These are phyloP conservation scores for Amazona guildingii DNA, from an alignment of 2,113 vertebrate genomes.

Conservation along the genomic window DNA sequence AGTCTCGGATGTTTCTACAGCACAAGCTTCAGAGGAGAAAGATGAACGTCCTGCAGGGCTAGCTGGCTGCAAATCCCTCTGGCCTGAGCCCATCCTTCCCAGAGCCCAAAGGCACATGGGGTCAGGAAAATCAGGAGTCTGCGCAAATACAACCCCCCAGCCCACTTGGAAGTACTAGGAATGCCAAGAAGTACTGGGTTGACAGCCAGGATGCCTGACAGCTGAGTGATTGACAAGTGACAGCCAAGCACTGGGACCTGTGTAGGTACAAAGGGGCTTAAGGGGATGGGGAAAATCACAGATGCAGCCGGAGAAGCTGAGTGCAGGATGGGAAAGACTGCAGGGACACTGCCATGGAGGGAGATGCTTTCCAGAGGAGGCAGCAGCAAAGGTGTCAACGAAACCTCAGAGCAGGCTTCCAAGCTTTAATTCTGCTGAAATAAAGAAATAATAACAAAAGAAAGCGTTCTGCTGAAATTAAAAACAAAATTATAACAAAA, in stretches of 20 bases:
- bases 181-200: not conserved
- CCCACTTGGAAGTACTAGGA: not conserved
- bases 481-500: not conserved
- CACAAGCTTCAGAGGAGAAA: not conserved
- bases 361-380: not conserved
- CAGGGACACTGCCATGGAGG: not conserved
- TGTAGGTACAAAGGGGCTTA: not conserved
- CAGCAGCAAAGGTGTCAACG: not conserved
- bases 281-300: not conserved
- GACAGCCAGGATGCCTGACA: not conserved
- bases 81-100: not conserved
- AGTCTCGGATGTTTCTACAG: not conserved
- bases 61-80: not conserved
- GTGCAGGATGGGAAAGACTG: rapidly evolving
- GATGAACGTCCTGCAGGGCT: not conserved
- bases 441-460: not conserved
- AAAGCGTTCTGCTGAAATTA: not conserved
- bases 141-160: not conserved
- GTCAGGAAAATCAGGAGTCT: not conserved
- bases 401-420: not conserved
- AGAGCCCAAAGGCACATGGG: not conserved
- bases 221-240: not conserved
- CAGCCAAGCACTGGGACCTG: not conserved
- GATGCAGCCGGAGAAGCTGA: not conserved
- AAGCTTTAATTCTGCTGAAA: not conserved